These are phyloP conservation scores for Hypolimnas misippus DNA, from an alignment of 2,888 invertebrate genomes.

Conservation along the genomic window DNA sequence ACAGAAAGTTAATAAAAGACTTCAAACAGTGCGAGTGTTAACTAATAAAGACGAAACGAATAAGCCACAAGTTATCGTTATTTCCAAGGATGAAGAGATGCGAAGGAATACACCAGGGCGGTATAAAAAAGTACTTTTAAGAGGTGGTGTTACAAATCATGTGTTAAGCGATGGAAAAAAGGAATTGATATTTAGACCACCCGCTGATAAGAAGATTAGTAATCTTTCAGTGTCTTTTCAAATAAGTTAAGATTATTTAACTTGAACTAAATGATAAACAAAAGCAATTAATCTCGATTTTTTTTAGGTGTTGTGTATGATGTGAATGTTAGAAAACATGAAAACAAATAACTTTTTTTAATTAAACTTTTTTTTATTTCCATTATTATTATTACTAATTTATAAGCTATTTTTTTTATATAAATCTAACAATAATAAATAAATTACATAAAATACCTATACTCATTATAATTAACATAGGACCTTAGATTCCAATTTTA, in stretches of 20 bases:
- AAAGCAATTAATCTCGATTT: no score
- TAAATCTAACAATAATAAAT: no score
- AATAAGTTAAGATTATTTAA: slow-evolving; percentile 45
- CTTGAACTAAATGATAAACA: no score
- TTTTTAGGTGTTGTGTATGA: no score
- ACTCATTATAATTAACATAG: no score
- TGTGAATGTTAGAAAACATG: no score
- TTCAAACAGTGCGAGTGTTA: slow-evolving; percentile 44
- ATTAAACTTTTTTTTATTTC: no score
- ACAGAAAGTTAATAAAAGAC: slow-evolving; percentile 3
- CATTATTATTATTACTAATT: no score
- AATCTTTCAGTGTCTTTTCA: slow-evolving; percentile 67
- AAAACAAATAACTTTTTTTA: no score
- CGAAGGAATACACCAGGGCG: slow-evolving; percentile 29
- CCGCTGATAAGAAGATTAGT: slow-evolving; percentile 57
- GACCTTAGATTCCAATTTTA: no score
- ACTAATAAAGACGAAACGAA: slow-evolving; percentile 45
- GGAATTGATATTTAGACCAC: slow-evolving; percentile 60
- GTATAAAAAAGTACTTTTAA: slow-evolving; percentile 42
- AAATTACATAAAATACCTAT: no score
- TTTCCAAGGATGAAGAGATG: slow-evolving; percentile 41
- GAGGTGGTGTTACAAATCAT: slow-evolving; percentile 43
- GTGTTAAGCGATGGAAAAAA: slow-evolving; percentile 53
- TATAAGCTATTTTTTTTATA: no score
- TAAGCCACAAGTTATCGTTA: slow-evolving; percentile 44